A percentile compares a stretch with the other conserved stretches of the same genome.
phyloP scores from a whole-genome alignment of 1,140 invertebrate genomes.

The Cecropterus lyciades region DNA sequence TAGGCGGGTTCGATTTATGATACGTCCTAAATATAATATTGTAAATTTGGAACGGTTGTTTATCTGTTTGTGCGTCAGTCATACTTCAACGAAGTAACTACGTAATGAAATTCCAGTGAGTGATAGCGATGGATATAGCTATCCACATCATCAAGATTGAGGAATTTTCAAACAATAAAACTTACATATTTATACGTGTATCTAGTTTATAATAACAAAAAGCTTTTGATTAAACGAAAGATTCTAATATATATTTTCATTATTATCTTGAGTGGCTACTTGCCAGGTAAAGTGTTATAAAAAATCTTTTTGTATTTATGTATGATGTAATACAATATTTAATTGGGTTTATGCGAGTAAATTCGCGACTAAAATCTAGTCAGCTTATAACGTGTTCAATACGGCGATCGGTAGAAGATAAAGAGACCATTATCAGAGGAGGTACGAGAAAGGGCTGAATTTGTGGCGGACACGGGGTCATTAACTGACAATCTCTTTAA shows the following conservation, averaged over 20 bases:
- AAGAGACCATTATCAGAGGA: constrained; percentile 61
- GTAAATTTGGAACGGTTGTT: constrained; percentile 8
- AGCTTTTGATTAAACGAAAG: no score
- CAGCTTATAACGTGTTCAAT: constrained; percentile 39
- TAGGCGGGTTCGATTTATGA: constrained; percentile 20
- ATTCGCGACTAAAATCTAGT: not conserved
- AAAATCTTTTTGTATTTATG: no score
- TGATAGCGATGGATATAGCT: not conserved
- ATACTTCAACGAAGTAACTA: not conserved
- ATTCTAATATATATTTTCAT: no score
- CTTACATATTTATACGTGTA: no score
- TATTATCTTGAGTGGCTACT: no score
- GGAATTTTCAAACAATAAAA: no score
- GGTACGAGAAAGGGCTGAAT: constrained; percentile 72
- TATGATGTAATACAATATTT: no score
- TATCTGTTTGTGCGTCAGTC: constrained; percentile 8
- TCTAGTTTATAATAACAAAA: no score
- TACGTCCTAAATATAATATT: constrained; percentile 18
- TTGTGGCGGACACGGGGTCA: constrained; percentile 71
- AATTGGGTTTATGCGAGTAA: not conserved
- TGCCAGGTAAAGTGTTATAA: no score
- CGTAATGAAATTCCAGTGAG: not conserved
- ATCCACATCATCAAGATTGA: not conserved
- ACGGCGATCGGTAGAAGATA: constrained; percentile 47
- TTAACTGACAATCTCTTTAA: constrained; percentile 83